Percentiles rank a stretch among this genome's conserved stretches.
phyloP scores from a whole-genome alignment of 2,888 invertebrate genomes.

The Protophormia terraenovae region DNA sequence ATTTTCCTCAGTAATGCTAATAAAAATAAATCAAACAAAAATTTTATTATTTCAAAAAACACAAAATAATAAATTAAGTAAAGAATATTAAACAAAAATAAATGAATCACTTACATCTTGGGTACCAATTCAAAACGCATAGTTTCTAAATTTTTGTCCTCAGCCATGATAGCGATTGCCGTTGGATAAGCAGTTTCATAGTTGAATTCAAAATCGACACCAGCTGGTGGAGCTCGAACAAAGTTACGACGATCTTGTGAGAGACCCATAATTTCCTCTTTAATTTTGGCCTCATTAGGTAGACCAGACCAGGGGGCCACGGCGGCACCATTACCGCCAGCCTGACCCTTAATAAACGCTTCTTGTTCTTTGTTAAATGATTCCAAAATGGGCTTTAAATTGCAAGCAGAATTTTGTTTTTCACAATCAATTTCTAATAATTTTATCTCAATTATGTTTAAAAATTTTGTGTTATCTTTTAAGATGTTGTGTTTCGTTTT shows the following conservation, averaged over 20 bases:
- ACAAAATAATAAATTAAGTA: background rate
- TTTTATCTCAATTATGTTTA: background rate
- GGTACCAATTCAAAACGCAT: constrained; percentile 99
- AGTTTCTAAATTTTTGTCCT: constrained; percentile 97
- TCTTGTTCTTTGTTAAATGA: constrained; percentile 99
- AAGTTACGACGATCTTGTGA: constrained; percentile 99
- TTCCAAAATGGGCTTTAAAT: constrained; percentile 92
- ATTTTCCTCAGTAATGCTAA: constrained; percentile 96
- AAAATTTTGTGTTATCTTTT: constrained; percentile 2
- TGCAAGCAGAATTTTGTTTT: constrained; percentile 44
- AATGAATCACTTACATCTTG: constrained; percentile 90
- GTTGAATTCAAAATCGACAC: constrained; percentile 97
- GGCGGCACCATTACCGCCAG: constrained; percentile 86
- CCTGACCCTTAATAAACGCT: constrained; percentile 95
- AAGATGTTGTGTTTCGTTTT: background rate
- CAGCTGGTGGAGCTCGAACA: constrained; percentile 96
- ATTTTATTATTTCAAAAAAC: background rate
- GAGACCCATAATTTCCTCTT: constrained; percentile 96
- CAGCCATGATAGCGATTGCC: constrained; percentile 96
- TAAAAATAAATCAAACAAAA: constrained; percentile 65
- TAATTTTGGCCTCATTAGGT: constrained; percentile 95
- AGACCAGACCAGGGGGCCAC: constrained; percentile 96
- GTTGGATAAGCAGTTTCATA: constrained; percentile 95
- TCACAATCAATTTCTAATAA: constrained; percentile 26
- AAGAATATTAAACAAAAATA: background rate